phyloP scores from a whole-genome alignment of 1,140 invertebrate genomes.

The Maniola jurtina region DNA sequence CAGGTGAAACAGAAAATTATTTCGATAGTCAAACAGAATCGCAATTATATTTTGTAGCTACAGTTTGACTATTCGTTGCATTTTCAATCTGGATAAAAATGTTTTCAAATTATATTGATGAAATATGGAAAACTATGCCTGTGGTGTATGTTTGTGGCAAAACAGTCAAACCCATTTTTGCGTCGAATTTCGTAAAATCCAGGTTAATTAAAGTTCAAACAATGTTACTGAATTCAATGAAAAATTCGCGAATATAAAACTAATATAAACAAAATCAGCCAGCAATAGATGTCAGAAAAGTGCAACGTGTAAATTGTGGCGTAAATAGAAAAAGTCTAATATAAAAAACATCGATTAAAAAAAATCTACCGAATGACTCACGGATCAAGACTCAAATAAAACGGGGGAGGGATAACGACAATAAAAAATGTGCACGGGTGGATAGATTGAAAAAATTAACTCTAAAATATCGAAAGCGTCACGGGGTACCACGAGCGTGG shows the following conservation, averaged over 20 bases:
- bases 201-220: no score
- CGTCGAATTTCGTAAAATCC: no score
- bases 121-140: no score
- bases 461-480: constrained; percentile 39
- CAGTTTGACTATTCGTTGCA: no score
- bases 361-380: constrained; percentile 26
- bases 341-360: constrained; percentile 33
- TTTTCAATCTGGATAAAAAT: no score
- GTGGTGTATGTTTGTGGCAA: no score
- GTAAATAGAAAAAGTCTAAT: constrained; percentile 19
- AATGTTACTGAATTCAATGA: background rate
- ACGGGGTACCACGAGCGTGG: constrained; percentile 47
- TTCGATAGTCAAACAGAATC: no score
- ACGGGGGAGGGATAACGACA: constrained; percentile 35
- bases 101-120: no score
- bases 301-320: constrained; percentile 20
- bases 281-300: constrained; percentile 12
- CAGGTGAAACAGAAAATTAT: no score
- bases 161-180: no score
- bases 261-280: constrained; percentile 12
- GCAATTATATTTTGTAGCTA: no score
- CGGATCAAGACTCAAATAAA: constrained; percentile 15
- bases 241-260: constrained; percentile 12
- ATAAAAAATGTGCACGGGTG: constrained; percentile 35
- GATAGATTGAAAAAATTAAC: constrained; percentile 25